Evolutionary conservation across 2,113 vertebrate genomes (phyloP).

Genomic region (Sardina pilchardus): DNA sequence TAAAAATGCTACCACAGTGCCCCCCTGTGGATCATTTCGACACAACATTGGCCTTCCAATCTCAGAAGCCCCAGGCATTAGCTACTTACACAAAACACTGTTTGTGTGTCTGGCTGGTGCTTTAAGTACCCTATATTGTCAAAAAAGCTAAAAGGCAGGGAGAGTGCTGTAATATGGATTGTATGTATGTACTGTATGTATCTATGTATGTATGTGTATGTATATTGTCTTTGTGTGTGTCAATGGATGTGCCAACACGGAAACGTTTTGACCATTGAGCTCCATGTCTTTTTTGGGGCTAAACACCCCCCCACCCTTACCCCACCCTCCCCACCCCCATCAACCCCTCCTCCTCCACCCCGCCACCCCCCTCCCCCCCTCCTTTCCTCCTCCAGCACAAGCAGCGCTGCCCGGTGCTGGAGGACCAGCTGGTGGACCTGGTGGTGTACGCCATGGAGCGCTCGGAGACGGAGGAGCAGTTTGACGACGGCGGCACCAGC

Average conservation of each 20-base stretch:
- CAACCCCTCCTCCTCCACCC: conserved; percentile 57
- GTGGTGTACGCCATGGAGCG: conserved; percentile 99
- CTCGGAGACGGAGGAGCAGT: conserved; percentile 96
- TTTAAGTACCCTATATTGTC: no score
- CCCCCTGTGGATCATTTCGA: not conserved
- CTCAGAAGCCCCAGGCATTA: not conserved
- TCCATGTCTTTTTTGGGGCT: not conserved
- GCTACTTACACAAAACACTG: not conserved
- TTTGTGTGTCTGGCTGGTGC: conserved; percentile 12
- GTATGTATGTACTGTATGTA: not conserved
- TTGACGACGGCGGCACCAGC: conserved; percentile 96
- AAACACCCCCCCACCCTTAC: not conserved
- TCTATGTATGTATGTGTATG: not conserved
- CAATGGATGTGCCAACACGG: not conserved
- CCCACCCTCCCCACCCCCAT: no score
- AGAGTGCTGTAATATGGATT: not conserved
- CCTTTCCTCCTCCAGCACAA: conserved; percentile 88
- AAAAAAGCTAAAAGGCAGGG: not conserved
- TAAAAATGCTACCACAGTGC: not conserved
- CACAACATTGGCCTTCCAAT: not conserved
- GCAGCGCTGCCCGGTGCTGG: conserved; percentile 95
- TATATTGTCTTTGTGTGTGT: conserved; percentile 22
- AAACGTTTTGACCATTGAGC: not conserved
- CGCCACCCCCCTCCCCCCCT: conserved; percentile 11
- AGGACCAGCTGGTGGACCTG: conserved; percentile 98